A percentile compares a stretch with the other conserved stretches of the same genome.
These are phyloP conservation scores for Azemiops feae DNA, from an alignment of 2,113 vertebrate species.

Conservation along the genomic window DNA sequence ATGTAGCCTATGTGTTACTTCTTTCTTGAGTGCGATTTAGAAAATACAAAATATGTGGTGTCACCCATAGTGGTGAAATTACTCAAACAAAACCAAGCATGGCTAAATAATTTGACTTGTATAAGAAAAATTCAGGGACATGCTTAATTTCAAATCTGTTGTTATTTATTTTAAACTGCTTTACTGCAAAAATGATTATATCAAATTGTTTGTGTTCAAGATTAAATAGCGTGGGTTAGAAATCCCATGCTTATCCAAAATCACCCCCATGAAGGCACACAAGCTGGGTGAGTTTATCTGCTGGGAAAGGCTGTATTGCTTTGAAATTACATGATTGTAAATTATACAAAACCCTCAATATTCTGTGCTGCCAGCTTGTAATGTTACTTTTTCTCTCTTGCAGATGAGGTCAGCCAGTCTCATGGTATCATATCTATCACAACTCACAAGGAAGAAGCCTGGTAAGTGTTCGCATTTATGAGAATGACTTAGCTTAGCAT, in stretches of 20 bases:
- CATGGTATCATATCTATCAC: constrained; percentile 61
- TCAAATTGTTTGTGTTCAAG: background rate
- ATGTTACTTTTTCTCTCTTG: constrained; percentile 65
- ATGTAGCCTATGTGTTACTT: background rate
- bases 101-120: background rate
- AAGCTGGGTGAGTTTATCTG: constrained; percentile 13
- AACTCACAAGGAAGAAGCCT: constrained; percentile 62
- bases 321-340: constrained; percentile 12
- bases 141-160: background rate
- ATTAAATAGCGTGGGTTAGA: constrained; percentile 40
- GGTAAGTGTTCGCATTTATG: constrained; percentile 65
- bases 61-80: background rate
- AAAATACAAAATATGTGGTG: background rate
- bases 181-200: constrained; percentile 20
- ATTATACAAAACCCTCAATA: background rate
- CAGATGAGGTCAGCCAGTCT: constrained; percentile 70
- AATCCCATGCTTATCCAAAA: constrained; percentile 42
- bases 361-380: constrained; percentile 35
- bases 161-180: constrained; percentile 29
- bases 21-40: background rate
- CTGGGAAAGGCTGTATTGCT: constrained; percentile 31
- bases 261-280: background rate
- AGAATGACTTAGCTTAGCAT: background rate
- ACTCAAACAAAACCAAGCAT: background rate
- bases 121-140: background rate